Conservation (phyloP, 2,888 invertebrate species). For the Trypoxylon attenuatum region DNA sequence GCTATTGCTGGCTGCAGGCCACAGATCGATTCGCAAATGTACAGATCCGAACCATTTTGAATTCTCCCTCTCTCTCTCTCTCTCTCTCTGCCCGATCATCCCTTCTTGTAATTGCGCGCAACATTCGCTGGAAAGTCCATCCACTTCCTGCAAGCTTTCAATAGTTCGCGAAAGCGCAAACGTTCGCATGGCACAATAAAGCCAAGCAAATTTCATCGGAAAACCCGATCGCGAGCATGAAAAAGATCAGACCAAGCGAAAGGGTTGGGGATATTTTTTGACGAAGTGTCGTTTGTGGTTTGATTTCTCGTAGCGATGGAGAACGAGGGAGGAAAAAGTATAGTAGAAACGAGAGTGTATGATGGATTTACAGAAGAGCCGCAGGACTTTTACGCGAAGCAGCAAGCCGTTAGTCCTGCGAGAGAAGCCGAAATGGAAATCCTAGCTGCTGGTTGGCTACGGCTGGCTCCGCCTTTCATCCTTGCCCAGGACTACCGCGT, state of each 20-base stretch:
- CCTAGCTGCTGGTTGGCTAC: conserved; percentile 66
- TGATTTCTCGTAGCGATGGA: no score
- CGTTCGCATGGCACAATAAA: no score
- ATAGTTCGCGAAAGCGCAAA: no score
- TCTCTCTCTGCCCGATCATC: no score
- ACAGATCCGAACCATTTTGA: not conserved
- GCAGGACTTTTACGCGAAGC: conserved; percentile 44
- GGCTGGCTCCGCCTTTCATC: conserved; percentile 66
- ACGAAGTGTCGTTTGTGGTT: no score
- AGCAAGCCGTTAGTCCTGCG: conserved; percentile 36
- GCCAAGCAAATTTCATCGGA: not conserved
- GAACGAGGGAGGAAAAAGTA: no score
- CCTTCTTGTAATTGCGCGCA: no score
- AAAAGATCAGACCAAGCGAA: no score
- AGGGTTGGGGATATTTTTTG: no score
- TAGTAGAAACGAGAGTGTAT: conserved; percentile 34
- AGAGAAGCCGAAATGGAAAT: conserved; percentile 57
- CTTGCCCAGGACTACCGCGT: conserved; percentile 45
- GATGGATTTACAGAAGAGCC: conserved; percentile 53
- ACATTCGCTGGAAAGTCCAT: not conserved
- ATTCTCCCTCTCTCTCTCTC: not conserved
- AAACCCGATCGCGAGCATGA: not conserved
- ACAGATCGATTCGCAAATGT: not conserved
- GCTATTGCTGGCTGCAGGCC: not conserved
- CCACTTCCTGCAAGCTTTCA: not conserved